These are phyloP conservation scores for Paraescarpia echinospica DNA, from an alignment of 1,140 invertebrate species.

Conservation along the genomic window DNA sequence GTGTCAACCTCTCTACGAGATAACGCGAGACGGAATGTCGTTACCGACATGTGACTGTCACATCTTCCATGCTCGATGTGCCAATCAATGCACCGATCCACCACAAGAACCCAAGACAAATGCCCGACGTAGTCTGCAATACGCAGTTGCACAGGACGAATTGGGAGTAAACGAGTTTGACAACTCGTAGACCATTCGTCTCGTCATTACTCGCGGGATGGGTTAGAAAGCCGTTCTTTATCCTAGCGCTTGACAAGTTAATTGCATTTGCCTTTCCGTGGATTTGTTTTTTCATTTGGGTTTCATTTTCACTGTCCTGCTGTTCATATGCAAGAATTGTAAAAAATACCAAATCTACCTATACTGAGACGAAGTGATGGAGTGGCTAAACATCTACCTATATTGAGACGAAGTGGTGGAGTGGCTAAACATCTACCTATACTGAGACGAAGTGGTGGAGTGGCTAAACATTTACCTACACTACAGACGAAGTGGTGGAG, in stretches of 20 bases:
- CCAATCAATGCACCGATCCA: background rate
- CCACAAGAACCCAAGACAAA: background rate
- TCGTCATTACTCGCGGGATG: background rate
- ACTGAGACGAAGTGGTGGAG: too few relatives aligned
- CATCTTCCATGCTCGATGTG: background rate
- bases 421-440: too few relatives aligned
- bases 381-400: too few relatives aligned
- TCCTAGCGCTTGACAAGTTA: background rate
- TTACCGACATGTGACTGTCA: background rate
- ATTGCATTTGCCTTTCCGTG: background rate
- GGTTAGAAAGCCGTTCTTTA: background rate
- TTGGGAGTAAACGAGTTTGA: background rate
- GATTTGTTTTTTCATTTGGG: background rate
- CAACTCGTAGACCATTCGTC: background rate
- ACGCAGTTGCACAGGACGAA: background rate
- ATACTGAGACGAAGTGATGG: too few relatives aligned
- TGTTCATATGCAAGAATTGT: background rate
- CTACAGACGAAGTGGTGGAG: too few relatives aligned
- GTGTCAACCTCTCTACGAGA: background rate
- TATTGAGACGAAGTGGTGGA: too few relatives aligned
- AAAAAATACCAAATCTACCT: background rate
- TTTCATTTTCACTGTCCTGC: background rate
- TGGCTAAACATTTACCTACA: too few relatives aligned
- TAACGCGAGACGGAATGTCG: background rate
- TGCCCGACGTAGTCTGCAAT: background rate